Base-by-base conservation (phyloP, 30 jellyfish, hydroid and myxozoan genomes). In the Pelagia noctiluca region DNA sequence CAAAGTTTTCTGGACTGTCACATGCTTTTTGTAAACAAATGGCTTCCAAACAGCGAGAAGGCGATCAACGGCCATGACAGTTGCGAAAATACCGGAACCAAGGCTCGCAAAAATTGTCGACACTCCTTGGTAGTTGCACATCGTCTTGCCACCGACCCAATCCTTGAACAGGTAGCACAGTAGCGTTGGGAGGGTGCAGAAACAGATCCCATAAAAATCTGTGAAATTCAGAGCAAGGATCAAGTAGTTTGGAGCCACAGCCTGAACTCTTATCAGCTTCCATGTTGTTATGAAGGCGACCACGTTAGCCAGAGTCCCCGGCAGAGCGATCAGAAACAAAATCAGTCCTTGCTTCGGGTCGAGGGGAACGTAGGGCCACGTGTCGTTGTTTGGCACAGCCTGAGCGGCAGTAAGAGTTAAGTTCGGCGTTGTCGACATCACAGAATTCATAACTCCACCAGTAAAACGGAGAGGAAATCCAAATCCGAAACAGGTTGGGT, bases 281-380 rank as follows among this genome's bases (percentile, higher is more conserved):
- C 71, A 37, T 0, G 95, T 84, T 0, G 84, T 54, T 23, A 63
- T 38, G 36, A 84, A 84, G 3, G 95, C 95, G 4, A 84, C 68
- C 16, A 84, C 64, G 62, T 84, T 84, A 24, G 88, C 95, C 26
- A 84, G 72, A 29, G 88, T 75, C 2, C 95, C 95, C 2, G 95
- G 95, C 18, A 84, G 74, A 19, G 88, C 66, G 50, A 84, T 84
- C 2, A 84, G 76, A 19, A 84, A 75, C 60, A 84, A 46, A 29
- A 84, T 84, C 63, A 84, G 69, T 16, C 95, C 95, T 64, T 84
- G 95, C 49, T 84, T 84, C 18, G 88, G 88, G 42, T 84, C 95
- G 1, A 84, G 53, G 4, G 95, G 82, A 16, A 28, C 95, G 33
- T 84, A 84, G 0, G 95, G 95, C 88, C 95, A 84, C 36, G 80